These are phyloP conservation scores for Xiphydria camelus DNA, from an alignment of 2,888 invertebrate genomes.

Conservation along the genomic window DNA sequence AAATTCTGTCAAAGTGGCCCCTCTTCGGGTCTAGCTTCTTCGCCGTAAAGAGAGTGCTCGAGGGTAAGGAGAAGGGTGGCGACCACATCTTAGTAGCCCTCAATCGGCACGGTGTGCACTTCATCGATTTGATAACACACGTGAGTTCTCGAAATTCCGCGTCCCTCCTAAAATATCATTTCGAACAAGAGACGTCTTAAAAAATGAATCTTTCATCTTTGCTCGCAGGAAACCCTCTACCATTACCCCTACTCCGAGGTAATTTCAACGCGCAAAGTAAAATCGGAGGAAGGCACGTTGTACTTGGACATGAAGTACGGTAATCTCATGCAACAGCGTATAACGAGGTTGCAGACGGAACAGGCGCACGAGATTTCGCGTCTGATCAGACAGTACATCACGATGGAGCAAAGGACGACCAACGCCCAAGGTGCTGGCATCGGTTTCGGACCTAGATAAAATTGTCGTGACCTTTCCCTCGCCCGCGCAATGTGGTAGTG, in stretches of 20 bases:
- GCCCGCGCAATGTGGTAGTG: too few species aligned
- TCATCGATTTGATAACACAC: constrained; percentile 89
- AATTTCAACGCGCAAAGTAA: constrained; percentile 90
- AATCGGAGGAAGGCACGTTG: constrained; percentile 88
- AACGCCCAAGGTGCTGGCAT: constrained; percentile 41
- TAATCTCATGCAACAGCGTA: constrained; percentile 92
- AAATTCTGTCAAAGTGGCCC: constrained; percentile 92
- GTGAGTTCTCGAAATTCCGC: constrained; percentile 57
- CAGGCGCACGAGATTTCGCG: constrained; percentile 97
- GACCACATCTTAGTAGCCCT: constrained; percentile 93
- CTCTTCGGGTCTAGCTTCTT: constrained; percentile 98
- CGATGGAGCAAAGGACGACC: constrained; percentile 72
- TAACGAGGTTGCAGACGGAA: constrained; percentile 93
- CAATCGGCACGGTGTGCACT: constrained; percentile 90
- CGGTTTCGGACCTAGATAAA: constrained; percentile 51
- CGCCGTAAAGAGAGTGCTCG: constrained; percentile 81
- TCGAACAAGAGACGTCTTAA: neutral
- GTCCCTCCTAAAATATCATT: neutral
- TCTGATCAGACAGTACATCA: constrained; percentile 95
- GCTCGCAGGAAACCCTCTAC: constrained; percentile 77
- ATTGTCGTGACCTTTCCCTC: too few species aligned
- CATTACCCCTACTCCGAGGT: constrained; percentile 95
- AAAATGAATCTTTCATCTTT: neutral
- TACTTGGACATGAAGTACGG: constrained; percentile 97
- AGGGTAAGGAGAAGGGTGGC: constrained; percentile 65